A percentile compares a stretch with the other conserved stretches of the same genome.
These are phyloP conservation scores for Sminthopsis crassicaudata DNA, from an alignment of 2,113 vertebrate species.

Conservation along the genomic window DNA sequence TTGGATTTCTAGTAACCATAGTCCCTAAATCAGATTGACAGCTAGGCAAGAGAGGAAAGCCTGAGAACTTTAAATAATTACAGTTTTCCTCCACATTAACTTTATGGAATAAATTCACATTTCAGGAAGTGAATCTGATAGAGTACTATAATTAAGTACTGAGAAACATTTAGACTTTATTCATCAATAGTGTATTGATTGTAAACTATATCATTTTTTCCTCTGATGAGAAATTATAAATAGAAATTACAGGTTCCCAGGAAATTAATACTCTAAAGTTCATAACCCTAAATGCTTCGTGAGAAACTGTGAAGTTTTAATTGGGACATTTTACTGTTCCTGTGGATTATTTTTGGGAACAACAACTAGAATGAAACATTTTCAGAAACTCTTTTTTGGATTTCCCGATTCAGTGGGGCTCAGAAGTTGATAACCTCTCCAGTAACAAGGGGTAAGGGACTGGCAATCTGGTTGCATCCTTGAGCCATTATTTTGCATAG, in stretches of 20 bases:
- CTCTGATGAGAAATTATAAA: slow-evolving; percentile 44
- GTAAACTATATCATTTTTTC: slow-evolving; percentile 17
- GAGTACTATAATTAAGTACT: slow-evolving; percentile 44
- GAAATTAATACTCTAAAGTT: slow-evolving; percentile 15
- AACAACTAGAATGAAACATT: slow-evolving; percentile 21
- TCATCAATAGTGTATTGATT: slow-evolving; percentile 15
- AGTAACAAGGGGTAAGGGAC: slow-evolving; percentile 13
- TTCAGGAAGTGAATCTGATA: slow-evolving; percentile 50
- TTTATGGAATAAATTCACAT: slow-evolving; percentile 24
- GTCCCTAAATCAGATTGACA: not conserved
- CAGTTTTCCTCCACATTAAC: slow-evolving; percentile 28
- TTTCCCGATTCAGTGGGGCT: not conserved
- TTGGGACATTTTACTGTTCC: not conserved
- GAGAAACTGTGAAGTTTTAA: slow-evolving; percentile 30
- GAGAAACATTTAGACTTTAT: slow-evolving; percentile 16
- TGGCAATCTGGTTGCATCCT: not conserved
- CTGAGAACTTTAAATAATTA: slow-evolving; percentile 13
- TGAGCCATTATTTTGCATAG: slow-evolving; percentile 29
- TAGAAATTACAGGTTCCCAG: slow-evolving; percentile 12
- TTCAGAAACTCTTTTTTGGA: slow-evolving; percentile 21
- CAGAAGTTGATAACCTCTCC: slow-evolving; percentile 10
- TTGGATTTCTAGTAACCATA: not conserved
- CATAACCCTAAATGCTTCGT: not conserved
- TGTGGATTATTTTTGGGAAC: not conserved
- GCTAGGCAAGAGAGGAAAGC: not conserved